Conservation (phyloP, 2,888 invertebrate genomes). For the Yponomeuta plumbellus region DNA sequence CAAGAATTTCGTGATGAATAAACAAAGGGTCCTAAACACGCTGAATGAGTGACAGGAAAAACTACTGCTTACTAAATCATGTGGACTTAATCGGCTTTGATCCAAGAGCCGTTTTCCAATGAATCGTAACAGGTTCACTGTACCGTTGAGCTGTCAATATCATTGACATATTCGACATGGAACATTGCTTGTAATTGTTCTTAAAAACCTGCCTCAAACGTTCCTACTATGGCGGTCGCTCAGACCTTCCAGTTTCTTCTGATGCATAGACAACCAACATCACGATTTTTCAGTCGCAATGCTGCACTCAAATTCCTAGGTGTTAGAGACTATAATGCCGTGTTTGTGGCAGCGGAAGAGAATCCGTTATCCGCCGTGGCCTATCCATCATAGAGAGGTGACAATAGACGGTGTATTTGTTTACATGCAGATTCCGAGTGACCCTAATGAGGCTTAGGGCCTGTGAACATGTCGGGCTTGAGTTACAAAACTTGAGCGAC, state of each 20-base stretch:
- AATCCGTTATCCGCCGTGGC: constrained; percentile 39
- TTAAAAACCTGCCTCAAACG: neutral
- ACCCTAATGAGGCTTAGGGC: constrained; percentile 42
- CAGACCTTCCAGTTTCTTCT: neutral
- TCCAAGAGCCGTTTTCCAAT: neutral
- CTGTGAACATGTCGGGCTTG: constrained; percentile 13
- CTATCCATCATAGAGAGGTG: constrained; percentile 38
- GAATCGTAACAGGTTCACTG: neutral
- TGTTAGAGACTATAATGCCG: neutral
- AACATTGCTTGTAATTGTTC: constrained; percentile 17
- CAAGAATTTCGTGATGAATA: neutral
- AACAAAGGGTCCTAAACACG: neutral
- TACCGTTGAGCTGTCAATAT: constrained; percentile 20
- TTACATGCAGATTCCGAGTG: constrained; percentile 27
- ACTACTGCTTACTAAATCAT: neutral
- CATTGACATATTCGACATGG: constrained; percentile 18
- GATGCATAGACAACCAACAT: neutral
- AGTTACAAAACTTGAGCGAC: neutral
- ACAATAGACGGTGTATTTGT: constrained; percentile 18
- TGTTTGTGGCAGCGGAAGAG: constrained; percentile 39
- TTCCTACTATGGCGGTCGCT: neutral
- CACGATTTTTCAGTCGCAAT: neutral
- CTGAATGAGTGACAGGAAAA: neutral
- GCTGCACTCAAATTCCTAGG: neutral
- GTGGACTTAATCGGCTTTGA: neutral